Evolutionary conservation across 2,797 vertebrate genomes (phyloP), one percentile per base, ranked within the genome.

Genomic region (Borostomias antarcticus): DNA sequence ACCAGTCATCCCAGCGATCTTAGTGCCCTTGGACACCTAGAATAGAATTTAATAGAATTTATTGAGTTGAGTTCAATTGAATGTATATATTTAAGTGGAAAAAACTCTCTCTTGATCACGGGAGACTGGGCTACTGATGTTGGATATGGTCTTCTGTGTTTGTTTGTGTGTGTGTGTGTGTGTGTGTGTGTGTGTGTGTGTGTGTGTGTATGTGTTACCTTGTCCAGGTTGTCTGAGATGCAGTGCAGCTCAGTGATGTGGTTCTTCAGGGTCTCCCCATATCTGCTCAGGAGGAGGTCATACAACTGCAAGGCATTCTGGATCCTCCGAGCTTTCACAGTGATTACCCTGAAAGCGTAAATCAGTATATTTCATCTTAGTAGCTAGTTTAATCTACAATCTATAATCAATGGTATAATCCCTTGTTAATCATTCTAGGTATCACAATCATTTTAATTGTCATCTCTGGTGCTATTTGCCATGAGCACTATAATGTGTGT

Each of bases 1-100:
- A 17, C 85, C 76, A 0, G 80, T 81, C 40, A 87, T 82, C 1
- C 74, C 70, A 3, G 84, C 84, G 1, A 81, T 84, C 62, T 66
- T 84, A 17, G 76, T 70, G 11, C 74, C 61, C 54, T 76, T 85
- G 33, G 66, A 75, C 5, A 80, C 65, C 78, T 85, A 11, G 2
- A 25, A 3, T 17, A 6, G 2, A 60, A 26, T 59, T 52, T 21
- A 35, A 51, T n/a, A n/a, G n/a, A n/a, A n/a, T n/a, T n/a, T n/a
- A 28, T 51, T 6, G 13, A 25, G 40, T 11, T 9, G 4, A 25
- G 26, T 23, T n/a, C 17, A 37, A 17, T 15, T 15, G 5, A 56
- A 32, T 56, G 5, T 28, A 35, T 35, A 4, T 52, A 52, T 2
- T 45, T 47, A 17, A 47, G 1, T 47, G 8, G 2, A 2, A 4